Evolutionary conservation across 2,113 vertebrate genomes (phyloP).

Genomic region (Camelus bactrianus): DNA sequence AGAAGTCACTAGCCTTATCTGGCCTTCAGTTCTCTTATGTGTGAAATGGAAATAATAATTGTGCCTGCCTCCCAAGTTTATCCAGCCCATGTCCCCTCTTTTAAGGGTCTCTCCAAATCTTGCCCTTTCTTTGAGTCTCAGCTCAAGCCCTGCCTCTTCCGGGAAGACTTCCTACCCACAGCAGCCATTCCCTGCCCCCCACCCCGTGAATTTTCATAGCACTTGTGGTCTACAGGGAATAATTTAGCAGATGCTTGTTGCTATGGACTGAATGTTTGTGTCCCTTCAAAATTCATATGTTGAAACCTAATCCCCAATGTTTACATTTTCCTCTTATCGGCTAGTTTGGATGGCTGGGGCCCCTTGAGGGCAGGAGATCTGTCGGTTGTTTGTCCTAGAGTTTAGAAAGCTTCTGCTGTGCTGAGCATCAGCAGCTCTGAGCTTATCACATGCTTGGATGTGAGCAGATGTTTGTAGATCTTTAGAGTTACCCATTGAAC

Average conservation of each 20-base stretch:
- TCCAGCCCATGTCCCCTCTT: neutral
- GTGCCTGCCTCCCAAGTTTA: neutral
- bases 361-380: constrained; percentile 44
- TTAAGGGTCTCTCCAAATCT: neutral
- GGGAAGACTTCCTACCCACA: constrained; percentile 15
- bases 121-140: neutral
- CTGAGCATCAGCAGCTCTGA: neutral
- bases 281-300: neutral
- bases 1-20: neutral
- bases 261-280: neutral
- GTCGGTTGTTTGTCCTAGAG: neutral
- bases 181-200: neutral
- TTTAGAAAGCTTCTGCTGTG: neutral
- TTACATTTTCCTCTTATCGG: constrained; percentile 59
- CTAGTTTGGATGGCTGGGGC: neutral
- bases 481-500: neutral
- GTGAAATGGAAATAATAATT: constrained; percentile 1
- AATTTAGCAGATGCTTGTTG: constrained; percentile 11
- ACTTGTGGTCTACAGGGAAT: neutral
- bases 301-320: constrained; percentile 17
- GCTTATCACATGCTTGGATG: neutral
- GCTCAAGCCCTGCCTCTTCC: neutral
- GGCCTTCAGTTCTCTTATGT: constrained; percentile 9
- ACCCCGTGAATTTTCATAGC: neutral
- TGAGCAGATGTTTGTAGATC: constrained; percentile 27